phyloP scores from a whole-genome alignment of 2,797 vertebrate species.

The Gymnopithys bicolor region DNA sequence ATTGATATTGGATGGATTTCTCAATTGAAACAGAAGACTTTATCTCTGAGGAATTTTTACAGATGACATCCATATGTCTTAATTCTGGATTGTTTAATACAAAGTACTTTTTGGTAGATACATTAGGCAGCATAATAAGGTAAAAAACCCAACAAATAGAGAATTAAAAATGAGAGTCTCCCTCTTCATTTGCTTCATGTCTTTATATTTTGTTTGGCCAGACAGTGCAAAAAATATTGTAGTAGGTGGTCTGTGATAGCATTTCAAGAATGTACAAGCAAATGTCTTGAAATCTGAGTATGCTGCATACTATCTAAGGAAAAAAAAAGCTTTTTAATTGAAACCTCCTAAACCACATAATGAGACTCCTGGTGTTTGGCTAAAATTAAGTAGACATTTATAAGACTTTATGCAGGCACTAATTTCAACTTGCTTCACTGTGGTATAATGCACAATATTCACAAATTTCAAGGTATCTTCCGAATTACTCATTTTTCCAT shows the following conservation, averaged over 20 bases:
- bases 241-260: not conserved
- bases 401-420: not conserved
- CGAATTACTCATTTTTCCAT: not conserved
- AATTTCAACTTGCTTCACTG: not conserved
- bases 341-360: not conserved
- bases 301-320: not conserved
- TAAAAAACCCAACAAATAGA: not conserved
- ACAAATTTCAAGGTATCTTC: not conserved
- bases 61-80: constrained; percentile 43
- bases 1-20: constrained; percentile 52
- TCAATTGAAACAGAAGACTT: constrained; percentile 35
- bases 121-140: not conserved
- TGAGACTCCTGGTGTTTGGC: not conserved
- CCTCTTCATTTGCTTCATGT: not conserved
- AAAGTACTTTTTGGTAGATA: not conserved
- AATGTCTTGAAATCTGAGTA: not conserved
- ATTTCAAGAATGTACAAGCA: not conserved
- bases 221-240: not conserved
- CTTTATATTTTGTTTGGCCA: not conserved
- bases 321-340: not conserved
- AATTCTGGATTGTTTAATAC: constrained; percentile 14
- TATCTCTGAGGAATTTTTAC: constrained; percentile 52
- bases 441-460: not conserved
- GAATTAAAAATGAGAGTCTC: not conserved
- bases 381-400: not conserved